phyloP scores from a whole-genome alignment of 2,113 vertebrate species.

The Oceanodroma tethys region DNA sequence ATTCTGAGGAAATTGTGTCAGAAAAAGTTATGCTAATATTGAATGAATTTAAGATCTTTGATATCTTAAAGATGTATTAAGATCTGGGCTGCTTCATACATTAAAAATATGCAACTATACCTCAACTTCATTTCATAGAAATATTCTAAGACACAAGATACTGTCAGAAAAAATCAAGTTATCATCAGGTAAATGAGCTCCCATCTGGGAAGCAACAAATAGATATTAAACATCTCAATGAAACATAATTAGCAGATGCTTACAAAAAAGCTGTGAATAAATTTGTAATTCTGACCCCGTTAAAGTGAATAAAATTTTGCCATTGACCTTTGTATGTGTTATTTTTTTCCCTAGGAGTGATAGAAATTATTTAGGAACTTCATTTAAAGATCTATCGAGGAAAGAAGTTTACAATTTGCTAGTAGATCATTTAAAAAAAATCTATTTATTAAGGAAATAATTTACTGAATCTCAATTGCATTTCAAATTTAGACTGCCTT shows the following conservation, averaged over 20 bases:
- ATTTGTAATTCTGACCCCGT: background rate
- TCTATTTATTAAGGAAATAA: background rate
- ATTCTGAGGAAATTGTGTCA: background rate
- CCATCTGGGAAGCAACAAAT: background rate
- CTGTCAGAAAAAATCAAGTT: background rate
- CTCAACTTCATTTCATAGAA: background rate
- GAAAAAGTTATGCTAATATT: background rate
- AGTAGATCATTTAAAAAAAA: background rate
- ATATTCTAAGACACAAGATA: background rate
- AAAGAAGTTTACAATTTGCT: background rate
- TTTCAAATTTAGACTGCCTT: background rate
- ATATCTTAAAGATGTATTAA: background rate
- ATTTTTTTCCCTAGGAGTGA: background rate
- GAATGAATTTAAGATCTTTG: background rate
- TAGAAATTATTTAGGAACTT: background rate
- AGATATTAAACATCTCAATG: background rate
- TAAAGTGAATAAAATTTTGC: background rate
- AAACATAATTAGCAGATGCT: background rate
- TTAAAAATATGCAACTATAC: background rate
- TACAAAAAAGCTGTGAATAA: background rate
- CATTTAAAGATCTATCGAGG: background rate
- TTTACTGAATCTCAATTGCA: background rate
- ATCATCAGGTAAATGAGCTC: background rate
- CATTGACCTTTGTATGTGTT: fast-evolving
- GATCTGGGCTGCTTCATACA: background rate